These are phyloP conservation scores for Dufourea novaeangliae DNA, from an alignment of 1,140 invertebrate species.

Conservation along the genomic window DNA sequence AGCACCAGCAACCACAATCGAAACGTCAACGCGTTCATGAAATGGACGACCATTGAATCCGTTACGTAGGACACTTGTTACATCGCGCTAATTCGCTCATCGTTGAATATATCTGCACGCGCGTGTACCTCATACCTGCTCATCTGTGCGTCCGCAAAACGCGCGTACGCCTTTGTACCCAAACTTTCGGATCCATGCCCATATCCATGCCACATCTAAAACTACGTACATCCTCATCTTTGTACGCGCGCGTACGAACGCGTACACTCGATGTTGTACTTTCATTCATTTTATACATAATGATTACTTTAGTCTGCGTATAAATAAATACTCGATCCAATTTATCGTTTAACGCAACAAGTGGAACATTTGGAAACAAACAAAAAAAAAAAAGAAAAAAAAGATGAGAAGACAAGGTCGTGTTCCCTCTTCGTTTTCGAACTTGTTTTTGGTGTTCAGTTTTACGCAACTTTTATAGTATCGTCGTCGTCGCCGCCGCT, in stretches of 20 bases:
- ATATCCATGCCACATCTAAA: slow-evolving; percentile 40
- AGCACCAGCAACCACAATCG: slow-evolving; percentile 70
- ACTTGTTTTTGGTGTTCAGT: slow-evolving; percentile 9
- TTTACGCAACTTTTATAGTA: slow-evolving; percentile 1
- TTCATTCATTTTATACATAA: slow-evolving; percentile 21
- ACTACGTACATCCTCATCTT: slow-evolving; percentile 26
- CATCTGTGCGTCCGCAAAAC: slow-evolving; percentile 31
- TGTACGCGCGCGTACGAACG: neutral
- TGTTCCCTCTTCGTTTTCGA: slow-evolving; percentile 8
- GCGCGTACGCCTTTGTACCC: slow-evolving; percentile 14
- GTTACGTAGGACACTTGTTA: slow-evolving; percentile 78
- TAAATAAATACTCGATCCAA: slow-evolving; percentile 40
- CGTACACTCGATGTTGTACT: slow-evolving; percentile 23
- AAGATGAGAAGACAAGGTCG: slow-evolving; percentile 2
- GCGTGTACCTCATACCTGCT: slow-evolving; percentile 38
- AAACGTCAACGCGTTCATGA: slow-evolving; percentile 80
- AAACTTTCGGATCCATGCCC: slow-evolving; percentile 31
- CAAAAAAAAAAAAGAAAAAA: too few species aligned
- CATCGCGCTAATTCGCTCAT: slow-evolving; percentile 73
- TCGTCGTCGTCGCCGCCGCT: neutral
- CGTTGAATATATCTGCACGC: slow-evolving; percentile 55
- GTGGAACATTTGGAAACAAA: slow-evolving; percentile 8
- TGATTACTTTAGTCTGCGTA: slow-evolving; percentile 41
- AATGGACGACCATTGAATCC: slow-evolving; percentile 79
- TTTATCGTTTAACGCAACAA: slow-evolving; percentile 36